Conservation (phyloP, 2,797 vertebrate genomes). For the Phoxinus dragarum region DNA sequence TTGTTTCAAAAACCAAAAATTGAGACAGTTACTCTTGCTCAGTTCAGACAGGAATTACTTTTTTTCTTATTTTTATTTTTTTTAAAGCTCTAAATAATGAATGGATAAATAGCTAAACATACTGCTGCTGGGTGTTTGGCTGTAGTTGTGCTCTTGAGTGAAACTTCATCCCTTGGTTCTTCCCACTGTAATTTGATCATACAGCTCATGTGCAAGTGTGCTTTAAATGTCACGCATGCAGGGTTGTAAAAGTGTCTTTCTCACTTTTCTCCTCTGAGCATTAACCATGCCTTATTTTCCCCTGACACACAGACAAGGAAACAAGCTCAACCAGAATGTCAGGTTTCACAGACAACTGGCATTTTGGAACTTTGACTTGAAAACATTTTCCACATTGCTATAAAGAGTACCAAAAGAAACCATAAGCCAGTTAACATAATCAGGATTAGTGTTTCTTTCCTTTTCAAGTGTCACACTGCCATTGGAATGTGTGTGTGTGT, state of each 20-base stretch:
- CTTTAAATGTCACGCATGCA: constrained; percentile 75
- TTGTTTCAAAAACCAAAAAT: neutral
- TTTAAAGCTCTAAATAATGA: neutral
- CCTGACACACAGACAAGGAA: neutral
- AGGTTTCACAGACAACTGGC: neutral
- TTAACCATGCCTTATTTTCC: constrained; percentile 14
- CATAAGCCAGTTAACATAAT: neutral
- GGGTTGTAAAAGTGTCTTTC: constrained; percentile 61
- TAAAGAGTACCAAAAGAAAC: constrained; percentile 13
- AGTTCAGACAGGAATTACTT: neutral
- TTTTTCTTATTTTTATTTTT: neutral
- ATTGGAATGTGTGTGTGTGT: neutral
- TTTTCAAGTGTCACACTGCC: constrained; percentile 9
- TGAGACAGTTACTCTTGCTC: neutral
- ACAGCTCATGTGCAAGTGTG: constrained; percentile 71
- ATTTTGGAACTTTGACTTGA: constrained; percentile 1
- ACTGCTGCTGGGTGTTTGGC: neutral
- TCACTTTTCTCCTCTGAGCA: constrained; percentile 66
- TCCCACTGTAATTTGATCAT: constrained; percentile 73
- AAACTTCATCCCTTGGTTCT: constrained; percentile 69
- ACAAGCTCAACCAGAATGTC: constrained; percentile 19
- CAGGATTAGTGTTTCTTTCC: neutral
- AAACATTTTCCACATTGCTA: constrained; percentile 17
- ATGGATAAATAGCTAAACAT: neutral
- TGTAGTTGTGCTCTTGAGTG: constrained; percentile 45